Base-by-base conservation (phyloP, 2,888 invertebrate species). In the Drosophila borealis region DNA sequence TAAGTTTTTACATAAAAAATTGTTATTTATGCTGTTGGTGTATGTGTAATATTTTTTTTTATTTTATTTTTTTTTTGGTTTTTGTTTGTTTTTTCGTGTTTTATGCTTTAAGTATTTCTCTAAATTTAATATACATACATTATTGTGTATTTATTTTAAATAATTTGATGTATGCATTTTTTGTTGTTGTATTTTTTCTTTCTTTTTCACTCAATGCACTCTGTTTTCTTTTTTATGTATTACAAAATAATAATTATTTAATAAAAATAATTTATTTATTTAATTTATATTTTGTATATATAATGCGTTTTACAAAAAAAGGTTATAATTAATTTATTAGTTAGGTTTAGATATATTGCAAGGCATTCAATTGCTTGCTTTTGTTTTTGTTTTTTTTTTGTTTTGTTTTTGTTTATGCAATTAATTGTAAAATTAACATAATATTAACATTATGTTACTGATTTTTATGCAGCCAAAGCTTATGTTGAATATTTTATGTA, bases 191-290 rank as follows among this genome's bases (percentile, higher is more conserved):
- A 11, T 51, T 36, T 21, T 42, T 60, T 36, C 25, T 39, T 56
- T 37, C 51, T 46, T 64, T 50, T 74, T 61, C 50, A 67, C 63
- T 74, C 65, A 76, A 62, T 70, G 41, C 44, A 54, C 49, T 39
- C 39, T 57, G 60, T 39, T 55, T 61, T 56, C 8, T 14, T 53
- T 9, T 37, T 51, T 70, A 62, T 85, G 85, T 76, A 68, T 80
- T 82, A 83, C 81, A 87, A 86, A 82, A 82, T 87, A 88, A 81
- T 86, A 81, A 81, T 80, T 76, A 67, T 75, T 78, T 60, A 82
- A 87, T 89, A 83, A 83, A 89, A 82, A 89, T 87, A 82, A 82
- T 89, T 89, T 89, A 89, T 89, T 89, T 89, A 77, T 83, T 83
- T 70, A 82, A 70, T 82, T 59, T 60, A 45, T 74, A 65, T 74